phyloP scores from a whole-genome alignment of 2,113 vertebrate genomes.

The Sturnus vulgaris region DNA sequence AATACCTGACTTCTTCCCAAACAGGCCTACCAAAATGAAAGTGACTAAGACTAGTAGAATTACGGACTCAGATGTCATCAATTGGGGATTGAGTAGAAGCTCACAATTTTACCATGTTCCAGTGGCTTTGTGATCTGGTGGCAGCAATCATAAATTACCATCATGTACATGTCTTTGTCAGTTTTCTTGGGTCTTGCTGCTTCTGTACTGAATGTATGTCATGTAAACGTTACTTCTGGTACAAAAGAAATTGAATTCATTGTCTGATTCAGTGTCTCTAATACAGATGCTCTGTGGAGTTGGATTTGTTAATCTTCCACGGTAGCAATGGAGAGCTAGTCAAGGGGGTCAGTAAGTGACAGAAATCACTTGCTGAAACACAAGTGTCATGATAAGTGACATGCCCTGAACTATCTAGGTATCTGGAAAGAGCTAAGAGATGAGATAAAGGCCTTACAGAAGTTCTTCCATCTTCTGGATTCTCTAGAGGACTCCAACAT shows the following conservation, averaged over 20 bases:
- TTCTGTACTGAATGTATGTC: slow-evolving; percentile 28
- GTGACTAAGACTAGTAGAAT: not conserved
- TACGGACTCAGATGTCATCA: not conserved
- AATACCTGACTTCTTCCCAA: not conserved
- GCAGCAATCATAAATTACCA: not conserved
- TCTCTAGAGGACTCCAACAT: not conserved
- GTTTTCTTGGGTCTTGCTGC: not conserved
- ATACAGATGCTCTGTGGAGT: not conserved
- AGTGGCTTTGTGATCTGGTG: not conserved
- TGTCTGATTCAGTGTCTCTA: not conserved
- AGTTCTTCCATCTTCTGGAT: not conserved
- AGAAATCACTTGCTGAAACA: not conserved
- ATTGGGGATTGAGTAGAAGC: not conserved
- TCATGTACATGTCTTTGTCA: not conserved
- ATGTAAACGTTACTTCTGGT: slow-evolving; percentile 1
- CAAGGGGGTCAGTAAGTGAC: not conserved
- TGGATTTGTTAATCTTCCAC: not conserved
- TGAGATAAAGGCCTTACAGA: not conserved
- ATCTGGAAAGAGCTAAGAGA: not conserved
- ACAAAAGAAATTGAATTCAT: not conserved
- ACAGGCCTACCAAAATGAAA: not conserved
- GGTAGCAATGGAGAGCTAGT: not conserved
- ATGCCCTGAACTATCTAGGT: not conserved
- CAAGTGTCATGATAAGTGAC: not conserved
- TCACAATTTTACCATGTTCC: not conserved